Evolutionary conservation across 2,113 vertebrate species (phyloP), one percentile per base, ranked within the genome.

Genomic region (Trochalopteron elliotii): DNA sequence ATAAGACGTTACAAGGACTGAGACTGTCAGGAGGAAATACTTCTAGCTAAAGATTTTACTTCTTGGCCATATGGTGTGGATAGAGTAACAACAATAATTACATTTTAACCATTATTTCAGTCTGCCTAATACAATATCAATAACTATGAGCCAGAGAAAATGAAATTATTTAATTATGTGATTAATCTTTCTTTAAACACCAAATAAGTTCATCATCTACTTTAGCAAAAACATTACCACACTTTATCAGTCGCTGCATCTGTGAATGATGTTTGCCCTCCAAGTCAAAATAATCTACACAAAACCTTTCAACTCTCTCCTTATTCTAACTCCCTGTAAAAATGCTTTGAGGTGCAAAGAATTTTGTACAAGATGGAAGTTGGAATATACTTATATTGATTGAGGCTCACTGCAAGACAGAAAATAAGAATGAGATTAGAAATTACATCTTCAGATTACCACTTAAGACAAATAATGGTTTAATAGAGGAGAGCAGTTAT

Each of bases 111-210:
- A 68, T 91, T 95, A 37, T 77, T 93, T 89, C 67, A 78, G 33
- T 75, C 52, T 87, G 76, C 42, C 56, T 89, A 91, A 91, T 45
- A 71, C 40, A 90, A 67, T 52, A 76, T 79, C 53, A 87, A 45
- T 91, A 95, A 75, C 37, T 45, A 40, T 17, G 14, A 94, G 67
- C 9, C 30, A 68, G 55, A 79, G 23, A 89, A 96, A 84, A 91
- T 91, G 5, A 83, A 94, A 91, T 87, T 91, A 96, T 93, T 94
- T 88, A 83, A 88, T 93, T 93, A 87, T 68, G 45, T 75, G 74
- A 91, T 91, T 95, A 94, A 93, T 93, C 44, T 84, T 75, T 87
- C 69, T 71, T 93, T 95, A 93, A 94, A 82, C 9, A 87, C 14
- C 35, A 95, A 91, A 91, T 70, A 81, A 89, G 86, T 89, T 57